phyloP scores from a whole-genome alignment of 2,888 invertebrate genomes.

The Subacronicta megacephala region DNA sequence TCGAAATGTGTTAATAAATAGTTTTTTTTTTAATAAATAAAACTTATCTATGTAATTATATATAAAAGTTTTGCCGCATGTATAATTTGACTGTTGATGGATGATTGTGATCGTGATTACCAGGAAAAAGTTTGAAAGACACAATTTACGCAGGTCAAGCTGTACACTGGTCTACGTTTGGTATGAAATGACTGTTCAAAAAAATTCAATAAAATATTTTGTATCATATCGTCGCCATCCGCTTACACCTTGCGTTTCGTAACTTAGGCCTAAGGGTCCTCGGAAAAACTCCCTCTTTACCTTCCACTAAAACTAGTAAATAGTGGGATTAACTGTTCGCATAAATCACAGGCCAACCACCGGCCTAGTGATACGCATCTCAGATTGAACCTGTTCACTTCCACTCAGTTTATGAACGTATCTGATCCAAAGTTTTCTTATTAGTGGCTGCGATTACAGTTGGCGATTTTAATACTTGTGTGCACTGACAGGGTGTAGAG shows the following conservation, averaged over 20 bases:
- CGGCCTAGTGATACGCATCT: conserved; percentile 60
- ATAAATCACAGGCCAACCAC: conserved; percentile 76
- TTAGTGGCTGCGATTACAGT: conserved; percentile 37
- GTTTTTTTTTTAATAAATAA: too few relatives aligned
- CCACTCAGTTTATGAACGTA: conserved; percentile 33
- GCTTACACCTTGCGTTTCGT: conserved; percentile 42
- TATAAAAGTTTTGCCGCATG: too few relatives aligned
- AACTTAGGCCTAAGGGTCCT: conserved; percentile 69
- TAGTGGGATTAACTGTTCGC: conserved; percentile 85
- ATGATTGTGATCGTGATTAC: too few relatives aligned
- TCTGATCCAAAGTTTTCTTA: conserved; percentile 61
- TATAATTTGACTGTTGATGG: too few relatives aligned
- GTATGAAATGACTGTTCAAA: too few relatives aligned
- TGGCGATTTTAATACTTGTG: conserved; percentile 20
- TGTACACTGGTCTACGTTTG: too few relatives aligned
- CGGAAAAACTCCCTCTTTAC: conserved; percentile 85
- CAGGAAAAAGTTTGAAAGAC: too few relatives aligned
- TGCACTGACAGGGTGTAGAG: background rate
- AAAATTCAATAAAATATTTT: too few relatives aligned
- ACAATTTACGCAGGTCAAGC: too few relatives aligned
- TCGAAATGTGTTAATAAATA: too few relatives aligned
- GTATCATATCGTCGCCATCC: conserved; percentile 3
- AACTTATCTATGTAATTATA: too few relatives aligned
- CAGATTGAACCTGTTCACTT: conserved; percentile 57
- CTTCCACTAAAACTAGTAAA: conserved; percentile 88